phyloP scores from a whole-genome alignment of 2,888 invertebrate genomes.

The Tenthredo mesomela region DNA sequence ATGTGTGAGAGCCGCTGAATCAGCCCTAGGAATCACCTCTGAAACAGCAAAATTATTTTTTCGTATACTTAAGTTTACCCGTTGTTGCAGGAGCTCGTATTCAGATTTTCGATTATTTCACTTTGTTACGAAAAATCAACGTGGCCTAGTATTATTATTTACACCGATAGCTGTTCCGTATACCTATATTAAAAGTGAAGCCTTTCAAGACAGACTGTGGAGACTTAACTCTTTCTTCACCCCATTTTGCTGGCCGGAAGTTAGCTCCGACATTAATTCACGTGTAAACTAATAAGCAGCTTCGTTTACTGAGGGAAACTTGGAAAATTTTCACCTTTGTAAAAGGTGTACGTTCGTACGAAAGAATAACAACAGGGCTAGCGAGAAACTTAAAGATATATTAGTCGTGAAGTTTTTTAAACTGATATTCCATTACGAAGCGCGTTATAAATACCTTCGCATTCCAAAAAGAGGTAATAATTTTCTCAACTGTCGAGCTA shows the following conservation, averaged over 20 bases:
- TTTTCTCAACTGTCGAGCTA: neutral
- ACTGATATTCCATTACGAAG: constrained; percentile 9
- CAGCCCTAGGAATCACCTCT: neutral
- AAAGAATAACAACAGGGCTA: constrained; percentile 6
- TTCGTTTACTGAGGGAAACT: neutral
- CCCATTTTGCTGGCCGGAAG: neutral
- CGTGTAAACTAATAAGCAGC: constrained; percentile 24
- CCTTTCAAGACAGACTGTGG: neutral
- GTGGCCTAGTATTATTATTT: neutral
- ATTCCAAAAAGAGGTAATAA: neutral
- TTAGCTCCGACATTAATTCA: constrained; percentile 7
- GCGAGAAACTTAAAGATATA: neutral
- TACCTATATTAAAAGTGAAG: constrained; percentile 13
- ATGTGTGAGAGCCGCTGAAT: neutral
- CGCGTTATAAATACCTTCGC: neutral
- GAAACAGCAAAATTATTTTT: neutral
- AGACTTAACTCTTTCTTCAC: constrained; percentile 13
- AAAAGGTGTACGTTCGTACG: neutral
- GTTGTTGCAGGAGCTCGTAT: neutral
- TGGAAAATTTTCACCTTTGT: neutral
- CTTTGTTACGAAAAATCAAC: neutral
- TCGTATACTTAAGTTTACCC: neutral
- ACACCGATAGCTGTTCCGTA: neutral
- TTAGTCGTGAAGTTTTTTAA: constrained; percentile 3
- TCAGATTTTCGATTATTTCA: neutral